Evolutionary conservation across 2,113 vertebrate genomes (phyloP), one percentile per base, ranked within the genome.

Genomic region (Mastomys natalensis): DNA sequence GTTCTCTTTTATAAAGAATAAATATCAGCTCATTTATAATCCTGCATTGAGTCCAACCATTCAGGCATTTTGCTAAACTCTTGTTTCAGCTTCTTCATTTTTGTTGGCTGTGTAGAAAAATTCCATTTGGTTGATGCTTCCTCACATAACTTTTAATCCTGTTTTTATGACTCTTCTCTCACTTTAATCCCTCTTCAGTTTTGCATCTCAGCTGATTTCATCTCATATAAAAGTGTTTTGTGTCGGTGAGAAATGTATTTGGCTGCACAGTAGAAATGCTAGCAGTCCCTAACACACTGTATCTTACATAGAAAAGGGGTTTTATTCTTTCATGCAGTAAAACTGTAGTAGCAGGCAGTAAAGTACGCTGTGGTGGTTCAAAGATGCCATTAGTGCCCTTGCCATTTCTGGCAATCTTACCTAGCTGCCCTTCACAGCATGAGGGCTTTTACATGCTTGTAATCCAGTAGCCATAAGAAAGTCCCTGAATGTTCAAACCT

Each of bases 161-260:
- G 45, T 90, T 96, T 72, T 95, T 88, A 85, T 97, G 89, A 97
- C 60, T 93, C 45, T 29, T 82, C 64, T 93, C 37, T 95, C 90
- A 53, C 55, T 91, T 86, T 87, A 45, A 97, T 82, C 77, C 45
- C 10, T 93, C 51, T 93, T 97, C 88, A 91, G 24, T 95, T 82
- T 11, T 92, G 21, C 15, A 87, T 74, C 77, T 94, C 53, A 45
- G 64, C 87, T 92, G 80, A 88, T 64, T 22, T 94, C 81, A 74
- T 68, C 31, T 93, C 89, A 70, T 91, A 89, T 89, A 86, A 92
- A 95, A 78, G 60, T 3, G 17, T 84, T 70, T 87, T 93, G 26
- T 85, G 64, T 90, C 81, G 73, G 84, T 80, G 16, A 95, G 78
- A 53, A 94, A 85, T 87, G 45, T 90, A 19, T 96, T 74, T 92